Conservation (phyloP, 2,888 invertebrate genomes). For the Rhabditoides inermis region DNA sequence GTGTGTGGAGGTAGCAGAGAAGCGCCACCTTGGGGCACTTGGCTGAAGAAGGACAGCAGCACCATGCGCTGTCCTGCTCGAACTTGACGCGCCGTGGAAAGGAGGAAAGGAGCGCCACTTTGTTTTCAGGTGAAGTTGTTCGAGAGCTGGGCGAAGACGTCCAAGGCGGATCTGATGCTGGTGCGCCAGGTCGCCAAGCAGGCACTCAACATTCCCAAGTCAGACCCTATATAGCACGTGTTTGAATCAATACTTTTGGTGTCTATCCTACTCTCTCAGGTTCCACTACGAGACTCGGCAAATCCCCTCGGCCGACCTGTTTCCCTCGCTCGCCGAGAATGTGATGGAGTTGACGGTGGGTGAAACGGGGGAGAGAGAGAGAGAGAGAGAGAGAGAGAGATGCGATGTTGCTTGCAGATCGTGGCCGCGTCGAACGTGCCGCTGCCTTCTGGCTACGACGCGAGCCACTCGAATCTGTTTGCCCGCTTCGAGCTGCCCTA, state of each 20-base stretch:
- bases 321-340: conserved; percentile 56
- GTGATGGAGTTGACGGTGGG: conserved; percentile 55
- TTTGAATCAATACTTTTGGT: neutral
- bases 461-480: conserved; percentile 27
- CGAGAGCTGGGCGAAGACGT: conserved; percentile 73
- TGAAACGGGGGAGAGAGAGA: too few relatives aligned
- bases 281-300: conserved; percentile 81
- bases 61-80: too few relatives aligned
- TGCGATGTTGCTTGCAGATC: neutral
- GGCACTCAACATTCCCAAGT: conserved; percentile 61
- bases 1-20: too few relatives aligned
- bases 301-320: conserved; percentile 72
- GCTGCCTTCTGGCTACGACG: conserved; percentile 32
- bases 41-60: too few relatives aligned
- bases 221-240: neutral
- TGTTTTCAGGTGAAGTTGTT: conserved; percentile 42
- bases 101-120: neutral
- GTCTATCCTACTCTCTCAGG: conserved; percentile 4
- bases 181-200: conserved; percentile 66
- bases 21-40: too few relatives aligned
- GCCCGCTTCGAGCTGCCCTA: conserved; percentile 65
- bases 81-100: too few relatives aligned
- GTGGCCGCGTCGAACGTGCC: conserved; percentile 18
- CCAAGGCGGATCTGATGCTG: conserved; percentile 79
- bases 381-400: too few relatives aligned